These are phyloP conservation scores for Gavia stellata DNA, from an alignment of 2,113 vertebrate genomes.

Conservation along the genomic window DNA sequence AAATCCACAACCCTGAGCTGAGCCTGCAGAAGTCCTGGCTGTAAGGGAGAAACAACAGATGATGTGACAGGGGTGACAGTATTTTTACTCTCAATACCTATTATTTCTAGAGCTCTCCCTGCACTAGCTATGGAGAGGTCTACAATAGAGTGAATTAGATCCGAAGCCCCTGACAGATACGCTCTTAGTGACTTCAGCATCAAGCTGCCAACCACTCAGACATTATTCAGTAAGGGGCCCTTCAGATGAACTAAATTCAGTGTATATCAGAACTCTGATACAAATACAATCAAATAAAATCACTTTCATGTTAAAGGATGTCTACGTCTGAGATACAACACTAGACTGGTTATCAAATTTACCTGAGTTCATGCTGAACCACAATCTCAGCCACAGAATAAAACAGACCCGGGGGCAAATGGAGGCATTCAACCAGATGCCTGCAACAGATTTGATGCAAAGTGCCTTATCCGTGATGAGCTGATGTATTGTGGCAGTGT, in stretches of 20 bases:
- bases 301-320: neutral
- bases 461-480: neutral
- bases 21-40: neutral
- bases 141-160: accelerated
- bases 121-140: neutral
- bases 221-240: neutral
- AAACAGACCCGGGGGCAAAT: neutral
- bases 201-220: neutral
- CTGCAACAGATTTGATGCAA: neutral
- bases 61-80: neutral
- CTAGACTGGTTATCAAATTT: neutral
- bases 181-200: neutral
- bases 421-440: neutral
- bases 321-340: neutral
- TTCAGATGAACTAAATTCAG: neutral
- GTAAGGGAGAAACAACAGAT: neutral
- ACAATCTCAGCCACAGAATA: neutral
- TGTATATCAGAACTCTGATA: neutral
- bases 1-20: neutral
- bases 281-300: neutral
- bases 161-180: neutral
- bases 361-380: neutral
- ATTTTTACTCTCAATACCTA: neutral
- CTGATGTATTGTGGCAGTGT: neutral
- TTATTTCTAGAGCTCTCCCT: neutral